These are phyloP conservation scores for Charina bottae DNA, from an alignment of 2,113 vertebrate genomes.

Conservation along the genomic window DNA sequence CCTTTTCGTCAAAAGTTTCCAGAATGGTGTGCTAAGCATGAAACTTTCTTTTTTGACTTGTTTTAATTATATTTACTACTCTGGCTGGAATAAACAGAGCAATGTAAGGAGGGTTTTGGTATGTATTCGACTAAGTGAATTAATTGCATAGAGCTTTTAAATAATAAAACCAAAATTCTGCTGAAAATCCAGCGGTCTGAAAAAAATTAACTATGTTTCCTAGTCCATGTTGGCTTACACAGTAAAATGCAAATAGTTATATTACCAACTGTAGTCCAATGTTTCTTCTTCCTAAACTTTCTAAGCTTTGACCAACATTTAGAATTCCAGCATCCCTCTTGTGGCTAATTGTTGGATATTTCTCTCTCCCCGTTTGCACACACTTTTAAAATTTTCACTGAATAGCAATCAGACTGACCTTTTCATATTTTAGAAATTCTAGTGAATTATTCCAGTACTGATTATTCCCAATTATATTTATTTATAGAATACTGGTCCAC, in stretches of 20 bases:
- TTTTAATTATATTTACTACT: not conserved
- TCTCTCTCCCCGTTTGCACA: not conserved
- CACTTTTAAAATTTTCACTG: constrained; percentile 10
- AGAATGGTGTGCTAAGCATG: not conserved
- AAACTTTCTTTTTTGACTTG: not conserved
- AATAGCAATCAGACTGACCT: constrained; percentile 27
- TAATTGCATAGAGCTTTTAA: not conserved
- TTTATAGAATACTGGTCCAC: constrained; percentile 35
- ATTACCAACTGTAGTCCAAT: not conserved
- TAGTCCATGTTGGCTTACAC: not conserved
- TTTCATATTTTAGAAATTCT: constrained; percentile 30
- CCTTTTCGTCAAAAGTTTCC: not conserved
- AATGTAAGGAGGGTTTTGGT: not conserved
- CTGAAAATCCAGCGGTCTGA: not conserved
- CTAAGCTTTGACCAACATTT: not conserved
- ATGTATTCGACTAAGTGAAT: not conserved
- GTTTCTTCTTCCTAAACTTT: not conserved
- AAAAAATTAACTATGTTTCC: not conserved
- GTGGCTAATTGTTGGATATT: not conserved
- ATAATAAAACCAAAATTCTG: not conserved
- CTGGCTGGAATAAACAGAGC: not conserved
- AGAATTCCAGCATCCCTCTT: constrained; percentile 18
- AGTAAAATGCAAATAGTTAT: not conserved
- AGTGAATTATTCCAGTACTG: constrained; percentile 38
- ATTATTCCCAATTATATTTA: constrained; percentile 34